Evolutionary conservation across 2,888 invertebrate species (phyloP).

Genomic region (Chrysodeixis includens): DNA sequence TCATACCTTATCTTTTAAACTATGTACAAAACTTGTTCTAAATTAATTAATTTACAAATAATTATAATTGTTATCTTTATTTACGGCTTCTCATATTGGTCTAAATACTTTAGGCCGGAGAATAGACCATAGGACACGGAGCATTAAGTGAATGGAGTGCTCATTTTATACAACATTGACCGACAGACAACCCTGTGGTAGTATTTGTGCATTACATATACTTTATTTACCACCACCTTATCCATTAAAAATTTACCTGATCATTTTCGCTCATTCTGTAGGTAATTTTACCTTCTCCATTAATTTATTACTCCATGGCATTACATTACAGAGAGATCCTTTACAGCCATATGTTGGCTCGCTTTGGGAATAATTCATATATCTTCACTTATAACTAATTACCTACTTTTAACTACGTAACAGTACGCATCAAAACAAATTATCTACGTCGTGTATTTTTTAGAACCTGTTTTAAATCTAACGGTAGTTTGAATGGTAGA

Average conservation of each 20-base stretch:
- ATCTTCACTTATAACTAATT: constrained; percentile 11
- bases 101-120: constrained; percentile 41
- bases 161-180: too few relatives aligned
- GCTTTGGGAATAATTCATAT: constrained; percentile 17
- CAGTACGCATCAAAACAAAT: background rate
- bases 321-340: constrained; percentile 31
- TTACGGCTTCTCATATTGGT: constrained; percentile 22
- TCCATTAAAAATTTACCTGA: too few relatives aligned
- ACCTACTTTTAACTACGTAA: background rate
- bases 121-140: constrained; percentile 7
- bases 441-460: background rate
- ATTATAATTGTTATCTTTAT: constrained; percentile 20
- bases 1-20: background rate
- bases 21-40: constrained; percentile 15
- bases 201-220: too few relatives aligned
- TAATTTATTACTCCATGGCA: background rate
- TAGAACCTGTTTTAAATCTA: background rate
- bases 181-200: too few relatives aligned
- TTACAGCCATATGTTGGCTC: constrained; percentile 20
- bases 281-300: too few relatives aligned
- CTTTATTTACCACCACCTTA: too few relatives aligned
- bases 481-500: background rate
- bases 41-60: constrained; percentile 3
- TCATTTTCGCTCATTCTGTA: too few relatives aligned
- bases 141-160: background rate